Conservation (phyloP, 2,113 vertebrate species). For the Terrapene triunguis region DNA sequence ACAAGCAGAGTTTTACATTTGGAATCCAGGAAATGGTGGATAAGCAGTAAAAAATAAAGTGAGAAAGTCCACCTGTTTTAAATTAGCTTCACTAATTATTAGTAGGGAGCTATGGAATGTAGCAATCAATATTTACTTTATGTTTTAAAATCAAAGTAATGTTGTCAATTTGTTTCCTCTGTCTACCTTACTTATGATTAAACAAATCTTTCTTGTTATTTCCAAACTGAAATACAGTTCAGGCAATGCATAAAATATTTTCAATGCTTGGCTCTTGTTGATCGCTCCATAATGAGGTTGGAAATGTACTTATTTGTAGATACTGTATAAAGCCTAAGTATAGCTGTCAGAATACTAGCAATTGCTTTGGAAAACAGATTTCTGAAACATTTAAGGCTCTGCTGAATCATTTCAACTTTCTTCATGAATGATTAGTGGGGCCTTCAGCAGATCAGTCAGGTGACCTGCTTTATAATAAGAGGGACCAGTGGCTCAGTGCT, state of each 20-base stretch:
- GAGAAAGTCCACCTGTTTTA: not conserved
- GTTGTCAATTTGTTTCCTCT: slow-evolving; percentile 60
- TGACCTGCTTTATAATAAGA: slow-evolving; percentile 24
- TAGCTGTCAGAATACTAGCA: slow-evolving; percentile 28
- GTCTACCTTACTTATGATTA: slow-evolving; percentile 55
- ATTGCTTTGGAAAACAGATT: slow-evolving; percentile 49
- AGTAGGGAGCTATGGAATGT: slow-evolving; percentile 3
- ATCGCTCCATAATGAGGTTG: slow-evolving; percentile 45
- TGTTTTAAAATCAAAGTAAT: slow-evolving; percentile 30
- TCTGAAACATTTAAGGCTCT: slow-evolving; percentile 28
- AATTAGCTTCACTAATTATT: slow-evolving; percentile 30
- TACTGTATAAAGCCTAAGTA: slow-evolving; percentile 26
- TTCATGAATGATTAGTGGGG: not conserved
- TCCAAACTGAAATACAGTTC: slow-evolving; percentile 47
- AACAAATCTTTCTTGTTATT: slow-evolving; percentile 54
- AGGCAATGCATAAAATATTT: slow-evolving; percentile 46
- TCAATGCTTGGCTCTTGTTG: slow-evolving; percentile 51
- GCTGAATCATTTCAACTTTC: slow-evolving; percentile 24
- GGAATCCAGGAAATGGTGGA: slow-evolving; percentile 4
- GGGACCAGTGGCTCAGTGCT: not conserved
- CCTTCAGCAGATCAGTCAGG: not conserved
- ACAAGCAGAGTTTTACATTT: not conserved
- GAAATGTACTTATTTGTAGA: slow-evolving; percentile 50
- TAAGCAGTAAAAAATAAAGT: slow-evolving; percentile 26
- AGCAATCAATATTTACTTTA: slow-evolving; percentile 14